These are phyloP conservation scores for Oostethus manadensis DNA, from an alignment of 2,113 vertebrate species.

Conservation along the genomic window DNA sequence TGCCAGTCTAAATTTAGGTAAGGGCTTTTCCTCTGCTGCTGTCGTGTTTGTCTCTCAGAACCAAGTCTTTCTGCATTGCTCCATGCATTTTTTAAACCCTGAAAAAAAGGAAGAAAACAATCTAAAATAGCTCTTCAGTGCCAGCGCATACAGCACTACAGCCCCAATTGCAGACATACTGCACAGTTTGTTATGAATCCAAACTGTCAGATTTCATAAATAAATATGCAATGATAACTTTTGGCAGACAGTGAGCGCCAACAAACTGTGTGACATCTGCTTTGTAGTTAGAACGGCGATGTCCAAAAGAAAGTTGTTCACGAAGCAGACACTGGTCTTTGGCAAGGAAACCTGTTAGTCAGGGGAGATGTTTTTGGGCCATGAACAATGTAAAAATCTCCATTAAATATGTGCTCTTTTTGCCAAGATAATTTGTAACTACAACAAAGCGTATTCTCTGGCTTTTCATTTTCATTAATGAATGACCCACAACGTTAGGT, in stretches of 20 bases:
- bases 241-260: constrained; percentile 56
- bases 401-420: constrained; percentile 57
- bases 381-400: constrained; percentile 62
- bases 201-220: constrained; percentile 51
- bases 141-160: constrained; percentile 6
- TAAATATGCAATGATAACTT: constrained; percentile 59
- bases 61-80: constrained; percentile 14
- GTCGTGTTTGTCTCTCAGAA: constrained; percentile 14
- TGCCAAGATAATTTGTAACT: constrained; percentile 51
- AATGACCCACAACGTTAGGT: constrained; percentile 20
- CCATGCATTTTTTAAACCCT: constrained; percentile 54
- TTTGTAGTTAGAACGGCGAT: constrained; percentile 60
- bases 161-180: constrained; percentile 28
- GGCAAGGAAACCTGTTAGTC: constrained; percentile 65
- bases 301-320: constrained; percentile 67
- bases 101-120: constrained; percentile 29
- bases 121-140: constrained; percentile 42
- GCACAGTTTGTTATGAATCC: constrained; percentile 16
- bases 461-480: constrained; percentile 35
- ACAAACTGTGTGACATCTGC: constrained; percentile 70
- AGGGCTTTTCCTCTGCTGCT: constrained; percentile 21
- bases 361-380: constrained; percentile 66
- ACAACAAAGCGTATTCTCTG: constrained; percentile 37
- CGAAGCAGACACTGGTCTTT: constrained; percentile 66
- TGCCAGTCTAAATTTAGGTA: constrained; percentile 12